phyloP scores from a whole-genome alignment of 2,797 vertebrate species.

The Danio aesculapii region DNA sequence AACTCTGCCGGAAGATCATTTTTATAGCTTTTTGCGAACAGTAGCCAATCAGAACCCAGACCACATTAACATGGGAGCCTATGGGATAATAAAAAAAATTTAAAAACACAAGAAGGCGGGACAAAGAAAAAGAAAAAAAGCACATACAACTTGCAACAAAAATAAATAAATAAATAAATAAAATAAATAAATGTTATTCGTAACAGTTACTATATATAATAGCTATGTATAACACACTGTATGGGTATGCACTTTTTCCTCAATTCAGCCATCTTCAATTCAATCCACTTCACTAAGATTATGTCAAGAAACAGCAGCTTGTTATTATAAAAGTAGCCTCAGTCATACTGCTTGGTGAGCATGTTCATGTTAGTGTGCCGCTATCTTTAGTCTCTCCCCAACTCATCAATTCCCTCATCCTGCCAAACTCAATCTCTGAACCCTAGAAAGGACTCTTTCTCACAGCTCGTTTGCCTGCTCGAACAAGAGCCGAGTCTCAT shows the following conservation, averaged over 20 bases:
- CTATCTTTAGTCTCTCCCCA: neutral
- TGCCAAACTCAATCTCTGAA: conserved; percentile 24
- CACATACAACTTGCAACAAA: no score
- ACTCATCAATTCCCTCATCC: conserved; percentile 4
- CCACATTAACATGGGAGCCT: no score
- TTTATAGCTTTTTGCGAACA: no score
- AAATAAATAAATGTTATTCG: no score
- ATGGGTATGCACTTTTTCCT: neutral
- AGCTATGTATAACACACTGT: no score
- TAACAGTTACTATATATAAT: no score
- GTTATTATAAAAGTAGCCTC: neutral
- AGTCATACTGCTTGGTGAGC: neutral
- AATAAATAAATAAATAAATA: no score
- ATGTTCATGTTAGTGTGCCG: neutral
- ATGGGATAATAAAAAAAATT: no score
- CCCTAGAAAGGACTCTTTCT: conserved; percentile 20
- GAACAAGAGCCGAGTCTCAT: conserved; percentile 51
- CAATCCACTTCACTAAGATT: neutral
- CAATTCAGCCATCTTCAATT: neutral
- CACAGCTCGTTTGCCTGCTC: conserved; percentile 22
- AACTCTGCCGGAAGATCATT: no score
- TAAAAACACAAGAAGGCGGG: no score
- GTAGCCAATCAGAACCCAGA: no score
- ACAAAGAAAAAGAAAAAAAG: no score
- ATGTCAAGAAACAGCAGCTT: neutral